Base-by-base conservation (phyloP, 2,797 vertebrate genomes). In the Molothrus ater region DNA sequence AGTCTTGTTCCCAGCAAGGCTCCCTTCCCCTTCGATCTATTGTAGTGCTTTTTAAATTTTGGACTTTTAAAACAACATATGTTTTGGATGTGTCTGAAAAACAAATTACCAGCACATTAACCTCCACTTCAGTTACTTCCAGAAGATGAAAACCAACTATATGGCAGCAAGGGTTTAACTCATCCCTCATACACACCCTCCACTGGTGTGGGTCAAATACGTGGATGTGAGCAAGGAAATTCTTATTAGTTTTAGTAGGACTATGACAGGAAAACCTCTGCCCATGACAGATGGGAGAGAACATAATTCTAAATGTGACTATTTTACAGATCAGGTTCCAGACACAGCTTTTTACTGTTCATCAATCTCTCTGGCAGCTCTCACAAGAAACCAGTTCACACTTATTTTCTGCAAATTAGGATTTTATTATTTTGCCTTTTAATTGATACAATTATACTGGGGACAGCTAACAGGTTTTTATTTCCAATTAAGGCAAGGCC, bases 1-100 rank as follows among this genome's bases (percentile, higher is more conserved):
- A 98, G 82, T 97, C 97, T 84, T 98, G 97, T 19, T 98, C 97
- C 97, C 97, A 97, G 75, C 92, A 97, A 79, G 98, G 97, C 31
- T 97, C 89, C 48, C 87, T 95, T 94, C 97, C 97, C 63, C 38
- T 80, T 93, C 92, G 94, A 19, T 95, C 72, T 78, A 94, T 28
- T n/a, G 98, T 98, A 56, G 85, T 71, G 64, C 97, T 96, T 90
- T 93, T 97, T 66, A 97, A 57, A 86, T 96, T 96, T 88, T 97
- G 96, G n/a, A 98, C 96, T 95, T 98, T 98, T 71, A 98, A 83
- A 89, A 94, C 95, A 74, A 98, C 97, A 5, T 97, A 98, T 7
- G 97, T 97, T 84, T 91, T 95, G 50, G 95, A 95, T 48, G 86
- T 56, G 47, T 93, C 98, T 98, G 91, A 63, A 96, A 94, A 88